Evolutionary conservation across 2,113 vertebrate species (phyloP), one percentile per base, ranked within the genome.

Genomic region (Lophius piscatorius): DNA sequence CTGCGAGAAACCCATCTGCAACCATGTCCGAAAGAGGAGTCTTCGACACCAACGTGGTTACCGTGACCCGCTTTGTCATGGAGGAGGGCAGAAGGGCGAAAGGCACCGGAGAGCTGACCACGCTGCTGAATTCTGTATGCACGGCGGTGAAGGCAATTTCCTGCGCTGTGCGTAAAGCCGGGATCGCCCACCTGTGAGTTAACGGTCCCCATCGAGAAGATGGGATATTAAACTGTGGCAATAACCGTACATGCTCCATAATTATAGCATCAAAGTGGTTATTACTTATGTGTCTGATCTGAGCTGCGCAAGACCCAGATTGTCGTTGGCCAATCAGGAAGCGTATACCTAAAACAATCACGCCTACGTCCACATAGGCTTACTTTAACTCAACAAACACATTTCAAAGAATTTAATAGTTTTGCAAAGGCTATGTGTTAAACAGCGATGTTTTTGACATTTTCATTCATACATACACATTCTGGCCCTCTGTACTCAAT

Each of bases 81-180:
- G 94, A 98, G 87, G 91, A 97, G 65, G 95, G 96, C 47, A 85
- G 93, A 70, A 93, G 86, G 81, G 95, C 92, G 1, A 87, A 91
- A 21, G 92, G 94, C 57, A 98, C 93, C 0, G 96, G 96, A 6
- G 95, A 98, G 87, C 76, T 98, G 79, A 98, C 95, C 6, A 95
- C 94, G 49, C 93, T 98, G 55, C 94, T 98, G 21, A 98, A 94
- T 78, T 85, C 95, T 0, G 76, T 98, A 58, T 94, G 95, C 90
- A 95, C 96, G 1, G 95, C 96, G 16, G 69, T 98, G 75, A 98
- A 98, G 80, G 96, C 96, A 55, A 98, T 98, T 84, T 98, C 96
- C 64, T 91, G 91, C 4, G 96, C 95, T 0, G 96, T 98, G 81
- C 94, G 96, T 3, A 96, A 98, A 73, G 96, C 95, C 2, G 95